A percentile compares a stretch with the other conserved stretches of the same genome.
These are phyloP conservation scores for Helarctos malayanus DNA, from an alignment of 2,797 vertebrate genomes.

Conservation along the genomic window DNA sequence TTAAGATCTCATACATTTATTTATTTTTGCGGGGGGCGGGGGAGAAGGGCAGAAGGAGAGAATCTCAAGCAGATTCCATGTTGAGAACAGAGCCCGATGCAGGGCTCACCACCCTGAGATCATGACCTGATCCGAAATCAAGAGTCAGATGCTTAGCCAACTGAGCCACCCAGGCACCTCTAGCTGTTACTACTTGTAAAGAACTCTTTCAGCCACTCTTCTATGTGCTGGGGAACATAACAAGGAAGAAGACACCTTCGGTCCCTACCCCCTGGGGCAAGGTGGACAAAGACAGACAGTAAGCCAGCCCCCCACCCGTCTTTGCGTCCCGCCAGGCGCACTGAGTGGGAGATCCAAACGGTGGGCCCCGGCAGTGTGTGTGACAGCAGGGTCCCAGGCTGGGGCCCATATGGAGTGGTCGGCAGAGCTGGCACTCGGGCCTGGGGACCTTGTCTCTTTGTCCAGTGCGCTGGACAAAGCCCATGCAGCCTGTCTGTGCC, in stretches of 20 bases:
- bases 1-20: background rate
- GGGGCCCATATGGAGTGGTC: background rate
- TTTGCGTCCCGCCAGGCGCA: background rate
- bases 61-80: background rate
- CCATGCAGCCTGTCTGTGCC: background rate
- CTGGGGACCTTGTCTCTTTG: background rate
- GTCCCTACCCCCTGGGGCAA: too few species aligned
- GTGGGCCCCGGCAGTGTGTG: background rate
- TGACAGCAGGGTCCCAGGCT: background rate
- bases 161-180: too few species aligned
- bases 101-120: background rate
- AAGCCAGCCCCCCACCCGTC: background rate
- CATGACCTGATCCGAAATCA: background rate
- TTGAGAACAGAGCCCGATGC: background rate
- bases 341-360: background rate
- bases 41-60: background rate
- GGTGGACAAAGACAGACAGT: background rate
- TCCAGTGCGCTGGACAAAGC: background rate
- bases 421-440: background rate
- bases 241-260: background rate
- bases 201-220: background rate
- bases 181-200: background rate
- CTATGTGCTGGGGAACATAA: background rate
- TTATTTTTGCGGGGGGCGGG: background rate
- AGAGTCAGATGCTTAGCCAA: background rate